Evolutionary conservation across 92 coral and sea anemone species (phyloP).

Genomic region (Hydrozoanthus gracilis): DNA sequence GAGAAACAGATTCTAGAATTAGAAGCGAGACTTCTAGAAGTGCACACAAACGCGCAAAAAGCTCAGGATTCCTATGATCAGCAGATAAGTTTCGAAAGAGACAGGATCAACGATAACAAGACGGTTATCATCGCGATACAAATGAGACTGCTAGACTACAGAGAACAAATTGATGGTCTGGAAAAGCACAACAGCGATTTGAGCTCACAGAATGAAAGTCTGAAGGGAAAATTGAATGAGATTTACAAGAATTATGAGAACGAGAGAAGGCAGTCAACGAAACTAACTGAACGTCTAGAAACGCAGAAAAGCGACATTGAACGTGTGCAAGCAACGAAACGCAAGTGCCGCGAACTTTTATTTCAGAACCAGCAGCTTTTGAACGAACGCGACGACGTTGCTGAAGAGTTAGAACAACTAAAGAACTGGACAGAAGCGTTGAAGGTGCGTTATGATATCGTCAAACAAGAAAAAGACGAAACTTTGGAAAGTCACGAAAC

Average conservation of each 20-base stretch:
- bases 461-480: constrained; percentile 85
- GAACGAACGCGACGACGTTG: constrained; percentile 75
- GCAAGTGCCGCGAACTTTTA: constrained; percentile 80
- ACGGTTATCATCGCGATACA: constrained; percentile 91
- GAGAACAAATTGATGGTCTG: constrained; percentile 83
- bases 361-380: constrained; percentile 75
- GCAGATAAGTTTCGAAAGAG: constrained; percentile 67
- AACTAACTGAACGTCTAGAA: constrained; percentile 80
- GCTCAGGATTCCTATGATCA: constrained; percentile 67
- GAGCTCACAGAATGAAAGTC: constrained; percentile 58
- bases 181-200: constrained; percentile 68
- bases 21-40: constrained; percentile 62
- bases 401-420: constrained; percentile 76
- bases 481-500: constrained; percentile 83
- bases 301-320: constrained; percentile 89
- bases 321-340: constrained; percentile 78
- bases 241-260: constrained; percentile 79
- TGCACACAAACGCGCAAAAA: constrained; percentile 71
- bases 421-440: constrained; percentile 91
- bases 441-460: constrained; percentile 92
- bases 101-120: constrained; percentile 85
- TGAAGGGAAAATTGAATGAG: constrained; percentile 69
- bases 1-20: constrained; percentile 73
- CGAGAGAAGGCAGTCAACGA: constrained; percentile 91
- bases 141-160: constrained; percentile 90